Evolutionary conservation across 2,113 vertebrate genomes (phyloP).

Genomic region (Cardinalis cardinalis): DNA sequence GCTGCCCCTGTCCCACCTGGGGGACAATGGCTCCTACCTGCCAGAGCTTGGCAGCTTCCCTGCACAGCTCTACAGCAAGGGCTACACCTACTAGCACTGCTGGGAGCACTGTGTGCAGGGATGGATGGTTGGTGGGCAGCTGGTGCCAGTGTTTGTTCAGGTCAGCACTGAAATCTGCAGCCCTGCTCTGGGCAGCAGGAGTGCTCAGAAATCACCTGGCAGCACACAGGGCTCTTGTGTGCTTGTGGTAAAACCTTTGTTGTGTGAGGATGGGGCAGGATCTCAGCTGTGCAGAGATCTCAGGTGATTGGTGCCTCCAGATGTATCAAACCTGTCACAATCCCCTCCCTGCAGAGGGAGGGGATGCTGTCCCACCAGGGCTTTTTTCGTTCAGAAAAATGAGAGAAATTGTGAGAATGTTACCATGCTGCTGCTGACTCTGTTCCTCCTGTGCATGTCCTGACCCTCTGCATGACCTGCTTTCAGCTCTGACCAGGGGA

Average conservation of each 20-base stretch:
- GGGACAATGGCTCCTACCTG: conserved; percentile 79
- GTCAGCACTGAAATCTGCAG: neutral
- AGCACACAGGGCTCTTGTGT: neutral
- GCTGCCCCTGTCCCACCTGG: conserved; percentile 92
- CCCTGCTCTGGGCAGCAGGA: neutral
- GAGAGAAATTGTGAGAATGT: neutral
- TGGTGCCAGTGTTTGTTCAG: neutral
- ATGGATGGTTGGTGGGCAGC: conserved; percentile 31
- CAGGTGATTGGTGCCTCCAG: neutral
- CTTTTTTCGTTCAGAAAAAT: neutral
- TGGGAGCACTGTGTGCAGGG: conserved; percentile 14
- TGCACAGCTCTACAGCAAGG: conserved; percentile 86
- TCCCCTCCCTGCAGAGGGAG: accelerated
- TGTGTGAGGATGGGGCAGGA: accelerated
- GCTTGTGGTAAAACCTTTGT: accelerated
- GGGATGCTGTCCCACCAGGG: neutral
- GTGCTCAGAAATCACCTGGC: neutral
- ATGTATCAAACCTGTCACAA: accelerated
- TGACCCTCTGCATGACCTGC: neutral
- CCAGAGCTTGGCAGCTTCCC: conserved; percentile 79
- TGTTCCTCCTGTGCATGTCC: accelerated
- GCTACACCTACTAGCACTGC: conserved; percentile 84
- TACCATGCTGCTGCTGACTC: neutral
- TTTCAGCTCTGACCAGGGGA: neutral
- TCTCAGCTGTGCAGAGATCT: accelerated